Conservation (phyloP, 2,797 vertebrate species). For the Petrocephalus sullivani region DNA sequence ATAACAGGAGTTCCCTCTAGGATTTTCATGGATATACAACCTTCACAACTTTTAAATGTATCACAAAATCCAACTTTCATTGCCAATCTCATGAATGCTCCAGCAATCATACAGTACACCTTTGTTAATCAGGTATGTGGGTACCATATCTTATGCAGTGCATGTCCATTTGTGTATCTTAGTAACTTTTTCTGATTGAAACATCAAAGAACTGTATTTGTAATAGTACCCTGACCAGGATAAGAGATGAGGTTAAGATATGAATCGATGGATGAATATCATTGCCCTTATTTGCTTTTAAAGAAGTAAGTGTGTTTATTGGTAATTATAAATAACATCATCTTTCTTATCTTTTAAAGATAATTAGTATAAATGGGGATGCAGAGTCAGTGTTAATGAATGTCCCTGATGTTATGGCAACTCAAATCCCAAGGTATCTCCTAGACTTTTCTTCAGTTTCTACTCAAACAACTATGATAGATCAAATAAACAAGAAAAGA, state of each 20-base stretch:
- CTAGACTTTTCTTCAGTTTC: conserved; percentile 40
- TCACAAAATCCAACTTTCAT: conserved; percentile 38
- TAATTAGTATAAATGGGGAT: conserved; percentile 40
- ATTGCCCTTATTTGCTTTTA: background rate
- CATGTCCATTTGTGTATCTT: background rate
- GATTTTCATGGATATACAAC: conserved; percentile 19
- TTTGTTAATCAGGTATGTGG: conserved; percentile 55
- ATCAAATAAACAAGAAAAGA: conserved; percentile 51
- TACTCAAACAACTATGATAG: background rate
- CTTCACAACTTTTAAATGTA: conserved; percentile 32
- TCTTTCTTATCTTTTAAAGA: conserved; percentile 40
- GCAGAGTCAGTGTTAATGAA: conserved; percentile 46
- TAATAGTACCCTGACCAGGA: background rate
- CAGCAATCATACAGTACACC: conserved; percentile 39
- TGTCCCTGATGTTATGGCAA: conserved; percentile 52
- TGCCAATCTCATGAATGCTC: conserved; percentile 29
- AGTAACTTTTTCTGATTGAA: background rate
- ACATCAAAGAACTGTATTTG: background rate
- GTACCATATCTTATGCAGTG: background rate
- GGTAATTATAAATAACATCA: background rate
- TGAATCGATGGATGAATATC: background rate
- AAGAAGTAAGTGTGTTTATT: background rate
- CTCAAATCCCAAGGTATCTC: conserved; percentile 47
- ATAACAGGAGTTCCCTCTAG: conserved; percentile 46
- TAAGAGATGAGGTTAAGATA: background rate